Evolutionary conservation across 2,113 vertebrate genomes (phyloP), one percentile per base, ranked within the genome.

Genomic region (Corythoichthys haematopterus): DNA sequence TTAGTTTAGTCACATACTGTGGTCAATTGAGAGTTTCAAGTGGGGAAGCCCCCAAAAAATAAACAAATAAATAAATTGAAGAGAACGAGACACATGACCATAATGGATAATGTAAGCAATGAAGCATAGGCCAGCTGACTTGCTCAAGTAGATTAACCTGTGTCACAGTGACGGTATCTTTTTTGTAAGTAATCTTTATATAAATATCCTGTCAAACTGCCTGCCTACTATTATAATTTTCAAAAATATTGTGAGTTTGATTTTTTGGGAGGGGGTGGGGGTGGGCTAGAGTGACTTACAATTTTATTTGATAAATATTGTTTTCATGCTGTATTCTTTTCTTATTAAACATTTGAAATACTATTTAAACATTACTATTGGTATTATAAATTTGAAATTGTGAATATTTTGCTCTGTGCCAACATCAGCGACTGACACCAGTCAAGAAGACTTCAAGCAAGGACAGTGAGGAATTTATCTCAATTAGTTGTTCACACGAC

Each of bases 401-500:
- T 69, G 65, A 46, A 61, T 52, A 58, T 72, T 70, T 75, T 87
- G 70, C 70, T 82, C 33, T 83, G 6, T 88, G 76, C 72, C 77
- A 83, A 80, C 72, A 73, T 80, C 69, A 89, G 88, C 73, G 78
- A 3, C 45, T 58, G 59, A 75, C 53, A 79, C 80, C 83, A 74
- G 81, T 75, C 61, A 81, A 84, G 66, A 86, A 86, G n/a, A 58
- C 82, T 68, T 74, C 74, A 74, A 83, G 67, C 71, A 71, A 76
- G 66, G 76, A 63, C 66, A 84, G 80, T 12, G 70, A 66, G 35
- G 66, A 61, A n/a, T 70, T 70, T 36, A 80, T 82, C 73, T 87
- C 82, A 69, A 62, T 83, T 75, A 81, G 84, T 87, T 84, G 87
- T 63, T 81, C 84, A 35, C 72, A 82, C 28, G 78, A 78, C 70